These are phyloP conservation scores for Xenus cinereus DNA, from an alignment of 2,113 vertebrate genomes.

Conservation along the genomic window DNA sequence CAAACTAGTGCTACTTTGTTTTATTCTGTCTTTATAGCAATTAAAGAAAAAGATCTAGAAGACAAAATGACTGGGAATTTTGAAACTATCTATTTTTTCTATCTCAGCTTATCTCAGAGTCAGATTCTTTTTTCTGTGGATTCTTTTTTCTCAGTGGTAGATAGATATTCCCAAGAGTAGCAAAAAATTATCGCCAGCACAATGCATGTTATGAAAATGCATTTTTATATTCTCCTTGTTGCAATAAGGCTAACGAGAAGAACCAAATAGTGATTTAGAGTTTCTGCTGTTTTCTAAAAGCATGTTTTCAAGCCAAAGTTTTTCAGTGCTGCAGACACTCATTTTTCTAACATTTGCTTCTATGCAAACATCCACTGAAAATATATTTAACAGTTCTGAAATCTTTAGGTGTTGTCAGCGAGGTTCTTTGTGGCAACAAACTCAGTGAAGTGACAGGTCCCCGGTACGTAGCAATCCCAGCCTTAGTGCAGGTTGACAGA, in stretches of 20 bases:
- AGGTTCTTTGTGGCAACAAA: constrained; percentile 3
- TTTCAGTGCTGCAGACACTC: not conserved
- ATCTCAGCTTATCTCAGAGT: not conserved
- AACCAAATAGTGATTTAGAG: not conserved
- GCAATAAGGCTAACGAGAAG: not conserved
- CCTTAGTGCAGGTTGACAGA: constrained; percentile 57
- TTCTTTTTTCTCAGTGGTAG: not conserved
- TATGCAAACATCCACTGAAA: not conserved
- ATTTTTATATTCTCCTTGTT: not conserved
- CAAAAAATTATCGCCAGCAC: not conserved
- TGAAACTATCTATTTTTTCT: not conserved
- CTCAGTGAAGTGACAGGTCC: constrained; percentile 25
- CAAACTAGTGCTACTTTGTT: not conserved
- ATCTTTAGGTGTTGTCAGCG: not conserved
- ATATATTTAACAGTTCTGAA: constrained; percentile 5
- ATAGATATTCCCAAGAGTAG: not conserved
- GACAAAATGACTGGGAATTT: not conserved
- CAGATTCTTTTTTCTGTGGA: not conserved
- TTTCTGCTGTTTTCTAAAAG: not conserved
- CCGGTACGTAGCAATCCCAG: not conserved
- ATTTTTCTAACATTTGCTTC: not conserved
- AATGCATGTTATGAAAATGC: not conserved
- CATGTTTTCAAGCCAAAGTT: not conserved
- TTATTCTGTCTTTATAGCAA: not conserved
- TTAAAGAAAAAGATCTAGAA: not conserved